Evolutionary conservation across 2,797 vertebrate genomes (phyloP).

Genomic region (Tadarida brasiliensis): DNA sequence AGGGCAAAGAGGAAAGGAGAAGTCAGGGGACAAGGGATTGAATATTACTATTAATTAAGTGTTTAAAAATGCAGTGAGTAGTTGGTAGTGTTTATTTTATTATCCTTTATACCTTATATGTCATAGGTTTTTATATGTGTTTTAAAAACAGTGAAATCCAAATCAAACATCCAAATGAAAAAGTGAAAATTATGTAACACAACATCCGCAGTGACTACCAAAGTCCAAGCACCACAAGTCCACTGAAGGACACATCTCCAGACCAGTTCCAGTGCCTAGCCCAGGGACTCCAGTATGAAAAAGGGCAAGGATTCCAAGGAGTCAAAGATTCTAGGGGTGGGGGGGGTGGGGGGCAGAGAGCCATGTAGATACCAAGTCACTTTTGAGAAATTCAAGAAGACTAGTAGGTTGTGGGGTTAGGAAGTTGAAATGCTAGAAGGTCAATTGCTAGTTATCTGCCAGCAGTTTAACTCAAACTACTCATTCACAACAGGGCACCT

Average conservation of each 20-base stretch:
- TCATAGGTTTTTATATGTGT: slow-evolving; percentile 60
- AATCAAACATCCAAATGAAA: slow-evolving; percentile 87
- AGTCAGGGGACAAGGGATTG: background rate
- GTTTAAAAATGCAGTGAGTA: background rate
- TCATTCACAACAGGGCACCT: slow-evolving; percentile 79
- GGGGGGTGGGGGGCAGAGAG: background rate
- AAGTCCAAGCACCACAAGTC: background rate
- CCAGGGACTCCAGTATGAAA: slow-evolving; percentile 39
- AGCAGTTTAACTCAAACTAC: slow-evolving; percentile 37
- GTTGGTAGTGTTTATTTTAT: background rate
- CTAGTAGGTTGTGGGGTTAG: slow-evolving; percentile 6
- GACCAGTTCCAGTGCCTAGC: background rate
- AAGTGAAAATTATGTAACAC: slow-evolving; percentile 86
- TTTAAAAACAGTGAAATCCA: slow-evolving; percentile 83
- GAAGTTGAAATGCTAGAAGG: slow-evolving; percentile 66
- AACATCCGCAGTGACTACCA: background rate
- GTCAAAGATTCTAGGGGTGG: background rate
- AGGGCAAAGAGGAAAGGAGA: slow-evolving; percentile 39
- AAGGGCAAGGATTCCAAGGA: background rate
- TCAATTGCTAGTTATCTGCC: slow-evolving; percentile 73
- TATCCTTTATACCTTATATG: background rate
- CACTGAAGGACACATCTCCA: background rate
- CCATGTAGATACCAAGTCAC: background rate
- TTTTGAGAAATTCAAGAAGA: slow-evolving; percentile 47
- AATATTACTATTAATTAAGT: background rate